phyloP scores from a whole-genome alignment of 2,113 vertebrate species.

The Sylvia atricapilla region DNA sequence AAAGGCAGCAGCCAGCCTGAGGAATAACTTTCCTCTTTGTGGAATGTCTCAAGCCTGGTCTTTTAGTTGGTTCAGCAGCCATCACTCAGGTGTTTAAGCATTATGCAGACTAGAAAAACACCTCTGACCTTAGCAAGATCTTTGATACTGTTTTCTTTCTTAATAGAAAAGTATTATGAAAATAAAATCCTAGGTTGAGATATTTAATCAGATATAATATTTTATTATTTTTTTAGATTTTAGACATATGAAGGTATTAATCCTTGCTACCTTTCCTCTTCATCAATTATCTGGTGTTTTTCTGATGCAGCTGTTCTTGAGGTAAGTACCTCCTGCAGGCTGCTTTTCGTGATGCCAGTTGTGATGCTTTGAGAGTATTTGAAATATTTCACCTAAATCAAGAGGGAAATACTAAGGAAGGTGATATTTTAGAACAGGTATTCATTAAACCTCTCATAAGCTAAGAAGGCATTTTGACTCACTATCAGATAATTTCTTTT shows the following conservation, averaged over 20 bases:
- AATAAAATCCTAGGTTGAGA: not conserved
- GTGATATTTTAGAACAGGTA: not conserved
- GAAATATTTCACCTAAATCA: not conserved
- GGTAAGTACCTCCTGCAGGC: not conserved
- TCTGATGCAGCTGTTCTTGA: not conserved
- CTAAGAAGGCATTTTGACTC: not conserved
- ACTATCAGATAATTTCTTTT: not conserved
- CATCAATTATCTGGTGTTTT: not conserved
- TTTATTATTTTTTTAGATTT: not conserved
- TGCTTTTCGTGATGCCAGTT: not conserved
- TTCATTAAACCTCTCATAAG: not conserved
- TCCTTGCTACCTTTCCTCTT: not conserved
- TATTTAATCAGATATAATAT: not conserved
- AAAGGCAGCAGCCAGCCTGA: not conserved
- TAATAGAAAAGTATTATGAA: not conserved
- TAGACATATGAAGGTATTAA: not conserved
- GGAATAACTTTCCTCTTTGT: not conserved
- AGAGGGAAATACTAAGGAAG: not conserved
- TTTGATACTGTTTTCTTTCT: not conserved
- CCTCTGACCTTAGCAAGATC: not conserved
- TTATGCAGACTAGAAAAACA: not conserved
- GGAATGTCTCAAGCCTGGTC: not conserved
- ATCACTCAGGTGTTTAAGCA: not conserved
- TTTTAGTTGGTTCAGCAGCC: not conserved
- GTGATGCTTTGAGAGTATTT: not conserved